phyloP scores from a whole-genome alignment of 2,797 vertebrate genomes.

The Monodelphis domestica region DNA sequence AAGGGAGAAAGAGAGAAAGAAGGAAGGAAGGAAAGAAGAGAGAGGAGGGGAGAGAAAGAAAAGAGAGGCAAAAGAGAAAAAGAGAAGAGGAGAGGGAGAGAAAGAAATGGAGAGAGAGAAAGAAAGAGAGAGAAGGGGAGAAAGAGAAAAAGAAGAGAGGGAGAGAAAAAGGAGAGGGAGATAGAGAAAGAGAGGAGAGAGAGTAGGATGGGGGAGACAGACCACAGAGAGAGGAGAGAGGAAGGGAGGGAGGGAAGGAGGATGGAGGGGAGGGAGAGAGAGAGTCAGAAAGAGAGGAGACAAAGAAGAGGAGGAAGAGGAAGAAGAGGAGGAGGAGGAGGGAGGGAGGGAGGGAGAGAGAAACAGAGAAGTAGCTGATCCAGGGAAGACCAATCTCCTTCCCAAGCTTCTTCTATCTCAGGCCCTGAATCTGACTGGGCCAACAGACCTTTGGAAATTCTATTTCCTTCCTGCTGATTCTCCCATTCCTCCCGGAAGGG shows the following conservation, averaged over 20 bases:
- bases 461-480: not conserved
- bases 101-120: not conserved
- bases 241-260: not conserved
- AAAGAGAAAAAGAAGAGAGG: not conserved
- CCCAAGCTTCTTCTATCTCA: not conserved
- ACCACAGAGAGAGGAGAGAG: not conserved
- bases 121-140: too few relatives aligned
- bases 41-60: too few relatives aligned
- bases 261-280: not conserved
- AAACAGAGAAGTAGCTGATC: not conserved
- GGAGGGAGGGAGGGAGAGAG: not conserved
- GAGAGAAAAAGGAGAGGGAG: not conserved
- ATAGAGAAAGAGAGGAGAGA: not conserved
- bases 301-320: not conserved
- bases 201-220: too few relatives aligned
- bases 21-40: too few relatives aligned
- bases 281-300: not conserved
- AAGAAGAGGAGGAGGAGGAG: not conserved
- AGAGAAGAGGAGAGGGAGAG: not conserved
- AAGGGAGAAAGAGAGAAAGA: too few relatives aligned
- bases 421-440: not conserved
- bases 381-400: not conserved
- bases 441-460: not conserved
- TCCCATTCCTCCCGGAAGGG: not conserved
- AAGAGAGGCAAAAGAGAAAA: fast-evolving